Base-by-base conservation (phyloP, 2,797 vertebrate species). In the Potorous gilbertii region DNA sequence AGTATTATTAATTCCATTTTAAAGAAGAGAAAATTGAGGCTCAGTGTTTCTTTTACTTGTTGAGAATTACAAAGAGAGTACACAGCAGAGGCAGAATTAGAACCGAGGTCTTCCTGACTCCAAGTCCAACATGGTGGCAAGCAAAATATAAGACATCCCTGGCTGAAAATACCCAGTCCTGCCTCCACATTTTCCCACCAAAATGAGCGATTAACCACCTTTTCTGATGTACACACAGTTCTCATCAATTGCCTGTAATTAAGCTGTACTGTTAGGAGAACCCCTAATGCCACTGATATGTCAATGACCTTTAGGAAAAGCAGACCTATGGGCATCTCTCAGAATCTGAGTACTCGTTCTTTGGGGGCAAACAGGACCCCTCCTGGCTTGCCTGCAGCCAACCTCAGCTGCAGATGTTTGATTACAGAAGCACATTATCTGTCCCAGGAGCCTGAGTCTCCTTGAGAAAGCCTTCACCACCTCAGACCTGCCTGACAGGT, bases 241-340 rank as follows among this genome's bases (percentile, higher is more conserved):
- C 94, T 96, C 55, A 97, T 96, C 95, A 95, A 94, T 92, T 62
- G 55, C 90, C 93, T 97, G 96, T 54, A 10, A 96, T 96, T 94
- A 96, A 95, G 97, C 90, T 91, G 56, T 90, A 89, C 95, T 91
- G 96, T 94, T 96, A 92, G 54, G 56, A 94, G 13, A 90, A 56
- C 81, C 57, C 56, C 55, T 92, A 12, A 34, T 14, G 12, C 59
- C 59, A 62, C 14, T 8, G 54, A 96, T 81, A 91, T 40, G 92
- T 90, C 56, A 31, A 93, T 12, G 93, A 92, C 56, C 52, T 91
- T 93, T 94, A 93, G 92, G 92, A 95, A 95, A 96, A 95, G 57
- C 90, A 96, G 93, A 56, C 92, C 91, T 50, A 55, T 66, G 54
- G 59, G 29, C 59, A 31, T 59, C 95, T 96, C 93, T 28, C 54